phyloP scores from a whole-genome alignment of 2,888 invertebrate species.

The Rhopalosiphum nymphaeae region DNA sequence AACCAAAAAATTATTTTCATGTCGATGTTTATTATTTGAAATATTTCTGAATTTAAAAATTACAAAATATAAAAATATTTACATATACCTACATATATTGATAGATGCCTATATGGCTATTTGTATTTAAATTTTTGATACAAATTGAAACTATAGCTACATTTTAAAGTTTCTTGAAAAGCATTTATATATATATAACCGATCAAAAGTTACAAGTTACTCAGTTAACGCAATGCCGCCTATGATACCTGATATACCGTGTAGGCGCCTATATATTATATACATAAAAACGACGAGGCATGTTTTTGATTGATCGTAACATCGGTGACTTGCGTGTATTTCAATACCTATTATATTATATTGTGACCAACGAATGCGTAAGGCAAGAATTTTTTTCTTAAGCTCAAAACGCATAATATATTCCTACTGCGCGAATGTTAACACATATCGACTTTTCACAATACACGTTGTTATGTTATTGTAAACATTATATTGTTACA shows the following conservation, averaged over 20 bases:
- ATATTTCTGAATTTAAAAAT: too few species aligned
- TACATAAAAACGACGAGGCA: not conserved
- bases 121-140: not conserved
- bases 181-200: not conserved
- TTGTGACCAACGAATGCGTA: not conserved
- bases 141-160: not conserved
- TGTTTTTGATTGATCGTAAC: not conserved
- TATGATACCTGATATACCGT: not conserved
- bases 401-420: not conserved
- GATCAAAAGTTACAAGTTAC: not conserved
- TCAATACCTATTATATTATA: not conserved
- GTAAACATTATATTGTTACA: not conserved
- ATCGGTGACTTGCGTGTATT: not conserved
- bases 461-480: not conserved
- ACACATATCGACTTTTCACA: not conserved
- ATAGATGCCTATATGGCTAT: too few species aligned
- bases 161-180: not conserved
- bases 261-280: not conserved
- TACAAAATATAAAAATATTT: too few species aligned
- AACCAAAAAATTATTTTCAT: too few species aligned
- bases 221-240: not conserved
- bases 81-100: too few species aligned
- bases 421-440: not conserved
- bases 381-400: not conserved
- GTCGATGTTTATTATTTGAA: too few species aligned